Percentiles rank a stretch among this genome's conserved stretches.
phyloP scores from a whole-genome alignment of 2,888 invertebrate species.

The Rotaria magnacalcarata region DNA sequence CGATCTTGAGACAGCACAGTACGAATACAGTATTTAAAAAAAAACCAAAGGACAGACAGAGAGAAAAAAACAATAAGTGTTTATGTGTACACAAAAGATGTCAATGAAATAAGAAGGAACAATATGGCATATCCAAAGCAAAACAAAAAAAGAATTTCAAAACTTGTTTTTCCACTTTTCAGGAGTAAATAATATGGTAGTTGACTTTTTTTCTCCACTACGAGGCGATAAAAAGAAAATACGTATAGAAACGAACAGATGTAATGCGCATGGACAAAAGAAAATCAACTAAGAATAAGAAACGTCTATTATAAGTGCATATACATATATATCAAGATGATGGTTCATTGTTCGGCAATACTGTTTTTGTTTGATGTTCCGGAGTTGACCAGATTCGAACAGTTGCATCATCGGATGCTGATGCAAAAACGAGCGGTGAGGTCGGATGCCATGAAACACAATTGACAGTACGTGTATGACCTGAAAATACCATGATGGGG shows the following conservation, averaged over 20 bases:
- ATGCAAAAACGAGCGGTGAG: slow-evolving; percentile 79
- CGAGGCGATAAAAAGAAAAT: no score
- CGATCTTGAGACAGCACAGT: neutral
- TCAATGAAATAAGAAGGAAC: neutral
- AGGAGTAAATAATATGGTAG: no score
- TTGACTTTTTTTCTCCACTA: neutral
- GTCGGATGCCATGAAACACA: slow-evolving; percentile 96
- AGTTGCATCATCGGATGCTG: slow-evolving; percentile 90
- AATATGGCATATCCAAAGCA: neutral
- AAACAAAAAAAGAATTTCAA: neutral
- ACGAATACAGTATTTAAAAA: slow-evolving; percentile 15
- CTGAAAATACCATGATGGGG: slow-evolving; percentile 80
- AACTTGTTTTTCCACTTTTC: neutral
- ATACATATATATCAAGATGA: neutral
- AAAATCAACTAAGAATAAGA: slow-evolving; percentile 1
- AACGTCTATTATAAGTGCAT: neutral
- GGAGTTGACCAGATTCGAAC: slow-evolving; percentile 74
- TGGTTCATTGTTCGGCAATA: neutral
- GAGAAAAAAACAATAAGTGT: neutral
- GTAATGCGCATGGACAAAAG: neutral
- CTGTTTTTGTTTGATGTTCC: slow-evolving; percentile 25
- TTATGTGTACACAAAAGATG: neutral
- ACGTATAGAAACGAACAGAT: neutral
- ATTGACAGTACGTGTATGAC: slow-evolving; percentile 92
- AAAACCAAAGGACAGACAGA: neutral